Conservation (phyloP, 2,113 vertebrate genomes). For the Corythornis vintsioides region DNA sequence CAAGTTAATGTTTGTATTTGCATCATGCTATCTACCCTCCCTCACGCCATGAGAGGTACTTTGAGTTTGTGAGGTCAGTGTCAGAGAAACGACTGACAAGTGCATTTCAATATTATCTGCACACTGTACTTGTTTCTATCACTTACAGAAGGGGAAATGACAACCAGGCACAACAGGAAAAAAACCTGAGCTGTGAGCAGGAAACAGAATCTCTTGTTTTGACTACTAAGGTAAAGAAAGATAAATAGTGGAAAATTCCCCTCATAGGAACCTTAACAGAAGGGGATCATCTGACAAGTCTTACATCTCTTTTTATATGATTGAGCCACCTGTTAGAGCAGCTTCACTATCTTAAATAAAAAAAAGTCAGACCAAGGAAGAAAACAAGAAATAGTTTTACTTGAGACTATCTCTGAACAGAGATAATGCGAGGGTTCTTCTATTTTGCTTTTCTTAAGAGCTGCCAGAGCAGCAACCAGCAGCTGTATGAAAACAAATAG, state of each 20-base stretch:
- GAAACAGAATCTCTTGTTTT: conserved; percentile 69
- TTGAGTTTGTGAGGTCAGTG: not conserved
- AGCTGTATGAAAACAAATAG: not conserved
- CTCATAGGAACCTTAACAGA: not conserved
- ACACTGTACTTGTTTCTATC: conserved; percentile 28
- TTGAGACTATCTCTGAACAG: not conserved
- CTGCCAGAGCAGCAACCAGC: not conserved
- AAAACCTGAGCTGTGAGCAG: conserved; percentile 61
- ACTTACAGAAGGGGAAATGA: conserved; percentile 51
- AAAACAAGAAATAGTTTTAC: not conserved
- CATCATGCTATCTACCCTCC: not conserved
- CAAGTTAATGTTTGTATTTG: not conserved
- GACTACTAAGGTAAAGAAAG: conserved; percentile 56
- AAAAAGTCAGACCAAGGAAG: not conserved
- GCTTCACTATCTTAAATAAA: not conserved
- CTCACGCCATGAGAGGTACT: not conserved
- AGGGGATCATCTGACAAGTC: not conserved
- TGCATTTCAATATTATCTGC: not conserved
- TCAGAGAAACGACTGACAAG: not conserved
- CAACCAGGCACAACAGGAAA: conserved; percentile 63
- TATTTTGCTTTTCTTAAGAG: not conserved
- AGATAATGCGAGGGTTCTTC: not conserved
- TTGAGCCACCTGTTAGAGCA: not conserved
- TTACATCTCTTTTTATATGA: not conserved
- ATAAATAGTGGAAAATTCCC: conserved; percentile 72